Base-by-base conservation (phyloP, 2,888 invertebrate species). In the Tiliacea aurago region DNA sequence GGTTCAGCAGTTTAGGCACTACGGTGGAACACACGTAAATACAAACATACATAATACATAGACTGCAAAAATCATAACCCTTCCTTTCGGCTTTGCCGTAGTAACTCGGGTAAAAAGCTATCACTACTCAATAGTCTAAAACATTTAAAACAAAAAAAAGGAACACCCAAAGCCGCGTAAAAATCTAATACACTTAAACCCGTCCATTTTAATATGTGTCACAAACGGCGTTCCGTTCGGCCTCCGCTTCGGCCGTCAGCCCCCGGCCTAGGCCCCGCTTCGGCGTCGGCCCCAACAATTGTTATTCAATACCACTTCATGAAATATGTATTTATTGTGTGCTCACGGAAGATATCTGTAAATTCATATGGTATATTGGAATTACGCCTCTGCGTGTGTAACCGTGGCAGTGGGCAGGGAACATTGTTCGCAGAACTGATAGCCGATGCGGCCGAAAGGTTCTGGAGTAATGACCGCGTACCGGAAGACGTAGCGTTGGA, bases 271-370 rank as follows among this genome's bases (percentile, higher is more conserved):
- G 59, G 76, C 78, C 71, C 78, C 61, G 81, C 76, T 76, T 78
- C 80, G 77, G 80, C 70, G 66, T 75, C 76, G 84, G 77, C 81
- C 80, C 79, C 69, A 83, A 84, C 92, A 80, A 93, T 93, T 93
- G 91, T 92, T 94, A 94, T 93, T 94, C 94, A 93, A 93, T 93
- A 90, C 91, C 85, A 89, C 90, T 93, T 93, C 94, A 95, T 95
- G 94, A 94, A 95, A 94, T 93, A 94, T 94, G 91, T 94, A 94
- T 94, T 91, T 92, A 91, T 92, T 91, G 90, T 90, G 87, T 88
- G 78, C 88, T 76, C 83, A 81, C 85, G 82, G 68, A 85, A 74
- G 84, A 80, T 82, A 78, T 84, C 80, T 84, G 88, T 84, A 88
- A 88, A 91, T 92, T 91, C 92, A 91, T 91, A 90, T 86, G 83